A percentile compares a stretch with the other conserved stretches of the same genome.
These are phyloP conservation scores for Eudorcas thomsonii DNA, from an alignment of 2,113 vertebrate genomes.

Conservation along the genomic window DNA sequence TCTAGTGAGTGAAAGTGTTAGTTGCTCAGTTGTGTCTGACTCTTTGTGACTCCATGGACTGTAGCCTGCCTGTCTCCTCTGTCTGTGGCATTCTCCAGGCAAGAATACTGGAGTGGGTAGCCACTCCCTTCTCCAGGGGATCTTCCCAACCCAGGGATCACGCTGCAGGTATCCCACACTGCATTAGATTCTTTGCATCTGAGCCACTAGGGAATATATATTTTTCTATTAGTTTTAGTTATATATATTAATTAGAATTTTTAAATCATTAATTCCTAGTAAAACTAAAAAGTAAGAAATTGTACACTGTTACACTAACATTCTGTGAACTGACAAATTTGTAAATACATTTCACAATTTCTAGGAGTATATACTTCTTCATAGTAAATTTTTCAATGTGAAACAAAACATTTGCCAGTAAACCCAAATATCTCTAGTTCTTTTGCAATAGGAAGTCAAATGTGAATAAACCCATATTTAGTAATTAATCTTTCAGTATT, in stretches of 20 bases:
- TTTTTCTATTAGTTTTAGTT: not conserved
- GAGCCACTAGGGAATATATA: not conserved
- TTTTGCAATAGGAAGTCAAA: not conserved
- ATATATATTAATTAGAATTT: not conserved
- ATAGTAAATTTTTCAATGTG: not conserved
- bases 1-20: not conserved
- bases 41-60: not conserved
- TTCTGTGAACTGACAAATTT: not conserved
- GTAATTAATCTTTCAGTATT: not conserved
- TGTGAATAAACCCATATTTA: not conserved
- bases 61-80: not conserved
- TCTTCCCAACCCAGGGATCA: not conserved
- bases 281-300: not conserved
- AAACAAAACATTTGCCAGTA: not conserved
- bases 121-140: not conserved
- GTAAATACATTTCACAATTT: not conserved
- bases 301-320: not conserved
- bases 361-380: not conserved
- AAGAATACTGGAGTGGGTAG: not conserved
- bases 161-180: not conserved
- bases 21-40: not conserved
- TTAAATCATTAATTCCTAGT: not conserved
- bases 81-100: not conserved
- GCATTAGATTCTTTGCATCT: not conserved
- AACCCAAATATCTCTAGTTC: not conserved